These are phyloP conservation scores for Calcarius lapponicus DNA, from an alignment of 2,797 vertebrate species.

Conservation along the genomic window DNA sequence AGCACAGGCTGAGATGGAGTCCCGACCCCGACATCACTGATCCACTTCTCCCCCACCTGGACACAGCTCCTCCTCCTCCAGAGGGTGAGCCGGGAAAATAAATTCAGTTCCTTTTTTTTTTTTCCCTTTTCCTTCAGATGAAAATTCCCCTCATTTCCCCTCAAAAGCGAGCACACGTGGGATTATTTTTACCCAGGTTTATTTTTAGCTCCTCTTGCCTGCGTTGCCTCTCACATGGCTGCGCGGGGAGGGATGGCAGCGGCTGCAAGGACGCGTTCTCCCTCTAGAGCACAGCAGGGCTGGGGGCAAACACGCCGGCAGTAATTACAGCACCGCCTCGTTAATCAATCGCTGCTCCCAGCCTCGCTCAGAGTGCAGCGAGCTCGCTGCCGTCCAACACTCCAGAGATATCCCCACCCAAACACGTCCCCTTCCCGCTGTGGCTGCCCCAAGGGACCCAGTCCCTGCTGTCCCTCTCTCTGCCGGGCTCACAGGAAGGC, in stretches of 20 bases:
- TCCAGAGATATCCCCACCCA: background rate
- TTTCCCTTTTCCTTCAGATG: background rate
- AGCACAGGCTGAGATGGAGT: background rate
- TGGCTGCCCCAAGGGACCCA: rapidly evolving
- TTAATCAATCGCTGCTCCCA: background rate
- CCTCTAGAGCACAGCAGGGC: background rate
- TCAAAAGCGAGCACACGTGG: background rate
- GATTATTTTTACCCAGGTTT: constrained; percentile 40
- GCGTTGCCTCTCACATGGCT: background rate
- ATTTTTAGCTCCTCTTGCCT: constrained; percentile 25
- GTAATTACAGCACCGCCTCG: background rate
- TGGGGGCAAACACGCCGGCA: rapidly evolving
- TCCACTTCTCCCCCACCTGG: background rate
- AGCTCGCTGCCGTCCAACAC: background rate
- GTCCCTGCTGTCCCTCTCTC: background rate
- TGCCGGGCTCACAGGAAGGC: background rate
- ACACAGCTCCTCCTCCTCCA: background rate
- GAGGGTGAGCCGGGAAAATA: background rate
- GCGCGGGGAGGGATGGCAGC: background rate
- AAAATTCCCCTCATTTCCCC: background rate
- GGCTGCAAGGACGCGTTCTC: background rate
- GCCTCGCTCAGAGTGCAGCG: rapidly evolving
- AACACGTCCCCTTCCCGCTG: rapidly evolving
- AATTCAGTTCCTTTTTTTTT: background rate
- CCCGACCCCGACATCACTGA: background rate